phyloP scores from a whole-genome alignment of 2,797 vertebrate genomes.

The Hydrocynus forskahlii region DNA sequence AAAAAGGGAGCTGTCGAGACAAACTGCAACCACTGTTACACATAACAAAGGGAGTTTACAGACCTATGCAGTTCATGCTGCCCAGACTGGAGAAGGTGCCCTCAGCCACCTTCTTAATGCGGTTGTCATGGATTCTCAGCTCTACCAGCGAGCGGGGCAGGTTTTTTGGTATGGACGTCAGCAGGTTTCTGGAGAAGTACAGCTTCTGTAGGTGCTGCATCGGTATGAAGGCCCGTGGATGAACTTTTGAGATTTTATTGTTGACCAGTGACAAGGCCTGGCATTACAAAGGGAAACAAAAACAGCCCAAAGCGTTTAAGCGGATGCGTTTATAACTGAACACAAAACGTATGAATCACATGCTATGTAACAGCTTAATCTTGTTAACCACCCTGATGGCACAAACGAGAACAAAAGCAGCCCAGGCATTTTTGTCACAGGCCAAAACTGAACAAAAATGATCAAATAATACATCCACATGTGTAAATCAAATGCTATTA shows the following conservation, averaged over 20 bases:
- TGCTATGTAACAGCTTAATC: slow-evolving; percentile 60
- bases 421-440: not conserved
- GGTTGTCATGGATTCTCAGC: slow-evolving; percentile 91
- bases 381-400: slow-evolving; percentile 85
- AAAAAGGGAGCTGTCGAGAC: slow-evolving; percentile 43
- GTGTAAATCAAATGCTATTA: not conserved
- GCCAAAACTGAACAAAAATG: not conserved
- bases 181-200: slow-evolving; percentile 89
- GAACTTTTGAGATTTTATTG: slow-evolving; percentile 89
- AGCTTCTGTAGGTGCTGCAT: slow-evolving; percentile 88
- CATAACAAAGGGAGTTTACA: slow-evolving; percentile 48
- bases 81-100: slow-evolving; percentile 83
- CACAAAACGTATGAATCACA: not conserved
- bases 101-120: slow-evolving; percentile 85
- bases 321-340: slow-evolving; percentile 7
- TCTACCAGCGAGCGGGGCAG: slow-evolving; percentile 87
- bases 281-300: slow-evolving; percentile 19
- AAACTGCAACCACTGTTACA: slow-evolving; percentile 45
- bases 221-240: slow-evolving; percentile 83
- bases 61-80: slow-evolving; percentile 93
- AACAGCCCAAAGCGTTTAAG: not conserved
- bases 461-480: not conserved
- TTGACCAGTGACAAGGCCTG: slow-evolving; percentile 91
- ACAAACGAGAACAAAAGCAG: slow-evolving; percentile 16
- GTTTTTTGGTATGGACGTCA: slow-evolving; percentile 85